Base-by-base conservation (phyloP, 2,888 invertebrate genomes). In the Tinea pellionella region DNA sequence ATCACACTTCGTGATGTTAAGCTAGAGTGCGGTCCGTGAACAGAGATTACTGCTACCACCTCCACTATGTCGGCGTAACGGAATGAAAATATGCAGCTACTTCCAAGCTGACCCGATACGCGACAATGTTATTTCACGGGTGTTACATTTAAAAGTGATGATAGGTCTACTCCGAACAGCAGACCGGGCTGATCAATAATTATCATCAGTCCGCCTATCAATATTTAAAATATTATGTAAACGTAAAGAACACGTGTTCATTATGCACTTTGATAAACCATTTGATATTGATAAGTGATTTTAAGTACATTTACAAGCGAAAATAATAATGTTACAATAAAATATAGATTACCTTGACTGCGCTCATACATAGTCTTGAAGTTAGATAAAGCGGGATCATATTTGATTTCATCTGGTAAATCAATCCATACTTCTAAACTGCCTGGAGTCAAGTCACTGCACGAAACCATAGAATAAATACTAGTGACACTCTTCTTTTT, bases 381-480 rank as follows among this genome's bases (percentile, higher is more conserved):
- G 0, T 89, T 88, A 16, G 89, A 90, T 72, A 92, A 75, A 42
- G 89, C 88, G 0, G 92, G 92, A 73, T 92, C 92, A 65, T 89
- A 85, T 62, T 91, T 90, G 70, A 92, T 90, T 63, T 89, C 88
- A 62, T 91, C 90, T 0, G 92, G 92, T 2, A 92, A 72, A 57
- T 89, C 89, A 59, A 89, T 78, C 92, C 92, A 92, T 18, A 92
- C 89, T 65, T 90, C 90, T 63, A 92, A 67, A 16, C 90, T 88
- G 24, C 89, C 89, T 8, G 90, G 90, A 0, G 90, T 90, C 58
- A 90, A 80, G 67, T 90, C 90, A 73, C 87, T 89, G 70, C 80
- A 83, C 62, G 89, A 81, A 61, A 86, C 78, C 73, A 85, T 67
- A 66, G 84, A 86, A 65, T 84, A 86, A n/a, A 79, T 66, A 72